Evolutionary conservation across 2,888 invertebrate species (phyloP).

Genomic region (Oxytorus armatus): DNA sequence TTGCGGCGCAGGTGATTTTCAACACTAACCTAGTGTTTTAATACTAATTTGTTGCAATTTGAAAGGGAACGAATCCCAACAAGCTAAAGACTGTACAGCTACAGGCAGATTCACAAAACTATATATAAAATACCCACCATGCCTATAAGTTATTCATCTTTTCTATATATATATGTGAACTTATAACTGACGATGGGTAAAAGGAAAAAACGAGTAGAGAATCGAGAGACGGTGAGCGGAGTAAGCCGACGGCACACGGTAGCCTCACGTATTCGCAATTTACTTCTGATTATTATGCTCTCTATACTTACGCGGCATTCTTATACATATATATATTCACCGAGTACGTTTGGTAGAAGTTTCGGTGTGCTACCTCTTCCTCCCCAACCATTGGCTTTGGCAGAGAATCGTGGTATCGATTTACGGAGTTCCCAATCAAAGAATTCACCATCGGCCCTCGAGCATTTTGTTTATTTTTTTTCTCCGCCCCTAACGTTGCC

Average conservation of each 20-base stretch:
- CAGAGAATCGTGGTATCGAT: conserved; percentile 60
- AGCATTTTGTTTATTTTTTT: conserved; percentile 31
- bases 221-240: conserved; percentile 23
- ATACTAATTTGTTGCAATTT: neutral
- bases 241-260: conserved; percentile 80
- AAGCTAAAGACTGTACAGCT: neutral
- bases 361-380: conserved; percentile 40
- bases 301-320: conserved; percentile 80
- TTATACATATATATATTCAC: conserved; percentile 41
- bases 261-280: conserved; percentile 84
- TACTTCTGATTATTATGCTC: conserved; percentile 83
- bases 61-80: neutral
- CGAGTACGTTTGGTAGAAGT: conserved; percentile 32
- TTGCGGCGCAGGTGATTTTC: too few relatives aligned
- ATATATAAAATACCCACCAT: neutral
- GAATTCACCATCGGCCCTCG: conserved; percentile 27
- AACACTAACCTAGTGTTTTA: too few relatives aligned
- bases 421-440: conserved; percentile 60
- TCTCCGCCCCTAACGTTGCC: neutral
- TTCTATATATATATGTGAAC: conserved; percentile 5
- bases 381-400: conserved; percentile 14
- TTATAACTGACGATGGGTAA: conserved; percentile 17
- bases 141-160: conserved; percentile 6
- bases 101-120: neutral
- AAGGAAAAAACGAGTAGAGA: conserved; percentile 41